phyloP scores from a whole-genome alignment of 2,113 vertebrate species.

The Ciconia boyciana region DNA sequence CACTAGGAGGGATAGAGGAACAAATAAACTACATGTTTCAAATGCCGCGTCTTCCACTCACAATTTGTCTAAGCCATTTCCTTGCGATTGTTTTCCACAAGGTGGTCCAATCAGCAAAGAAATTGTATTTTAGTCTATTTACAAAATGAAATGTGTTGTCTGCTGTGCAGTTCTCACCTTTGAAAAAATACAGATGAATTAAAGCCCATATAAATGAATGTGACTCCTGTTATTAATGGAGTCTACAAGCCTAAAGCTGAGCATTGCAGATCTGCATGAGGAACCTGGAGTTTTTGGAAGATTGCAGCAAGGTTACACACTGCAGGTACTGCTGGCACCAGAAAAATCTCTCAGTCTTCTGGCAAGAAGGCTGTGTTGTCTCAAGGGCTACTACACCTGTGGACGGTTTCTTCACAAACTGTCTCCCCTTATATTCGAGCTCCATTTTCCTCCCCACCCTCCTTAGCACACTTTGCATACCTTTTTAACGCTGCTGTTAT shows the following conservation, averaged over 20 bases:
- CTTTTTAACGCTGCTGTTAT: background rate
- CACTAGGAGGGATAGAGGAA: background rate
- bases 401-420: background rate
- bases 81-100: background rate
- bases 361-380: background rate
- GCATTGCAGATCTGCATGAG: background rate
- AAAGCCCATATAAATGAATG: background rate
- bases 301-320: background rate
- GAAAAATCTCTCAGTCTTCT: background rate
- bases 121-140: background rate
- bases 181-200: background rate
- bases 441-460: background rate
- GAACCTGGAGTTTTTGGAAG: background rate
- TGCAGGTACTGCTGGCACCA: background rate
- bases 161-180: background rate
- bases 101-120: background rate
- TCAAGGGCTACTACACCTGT: background rate
- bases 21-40: background rate
- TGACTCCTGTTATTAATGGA: background rate
- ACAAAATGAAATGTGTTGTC: background rate
- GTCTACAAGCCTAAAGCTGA: background rate
- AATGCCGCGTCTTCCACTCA: background rate
- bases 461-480: background rate
- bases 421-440: background rate
- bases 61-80: background rate